phyloP scores from a whole-genome alignment of 1,140 invertebrate genomes.

The Drosophila arawakana region DNA sequence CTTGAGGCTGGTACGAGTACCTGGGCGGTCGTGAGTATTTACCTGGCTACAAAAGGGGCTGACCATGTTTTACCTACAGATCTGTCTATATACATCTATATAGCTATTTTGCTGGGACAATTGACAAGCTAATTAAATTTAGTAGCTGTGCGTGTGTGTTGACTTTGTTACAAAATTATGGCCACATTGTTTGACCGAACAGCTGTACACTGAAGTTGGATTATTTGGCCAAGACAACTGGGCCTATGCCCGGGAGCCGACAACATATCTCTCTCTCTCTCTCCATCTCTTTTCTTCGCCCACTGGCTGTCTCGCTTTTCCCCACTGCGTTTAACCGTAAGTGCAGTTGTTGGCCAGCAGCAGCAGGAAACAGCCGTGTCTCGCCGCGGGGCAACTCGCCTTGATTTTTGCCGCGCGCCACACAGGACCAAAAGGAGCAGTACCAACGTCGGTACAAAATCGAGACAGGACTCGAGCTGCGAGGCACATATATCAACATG shows the following conservation, averaged over 20 bases:
- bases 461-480: conserved; percentile 16
- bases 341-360: conserved; percentile 44
- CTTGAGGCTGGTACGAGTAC: background rate
- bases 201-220: conserved; percentile 46
- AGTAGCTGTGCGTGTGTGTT: conserved; percentile 48
- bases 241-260: conserved; percentile 15
- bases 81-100: background rate
- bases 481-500: conserved; percentile 60
- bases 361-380: conserved; percentile 73
- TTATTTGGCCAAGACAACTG: background rate
- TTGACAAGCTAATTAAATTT: conserved; percentile 77
- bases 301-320: background rate
- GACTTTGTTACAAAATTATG: conserved; percentile 63
- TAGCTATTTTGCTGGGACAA: conserved; percentile 43
- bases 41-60: background rate
- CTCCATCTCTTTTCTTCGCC: background rate
- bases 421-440: conserved; percentile 30
- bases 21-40: background rate
- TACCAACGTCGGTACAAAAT: too few species aligned
- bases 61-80: background rate
- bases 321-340: conserved; percentile 61
- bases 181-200: conserved; percentile 67
- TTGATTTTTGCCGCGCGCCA: conserved; percentile 76
- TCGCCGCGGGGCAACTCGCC: conserved; percentile 69
- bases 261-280: background rate